phyloP scores from a whole-genome alignment of 2,797 vertebrate genomes.

The Microcaecilia unicolor region DNA sequence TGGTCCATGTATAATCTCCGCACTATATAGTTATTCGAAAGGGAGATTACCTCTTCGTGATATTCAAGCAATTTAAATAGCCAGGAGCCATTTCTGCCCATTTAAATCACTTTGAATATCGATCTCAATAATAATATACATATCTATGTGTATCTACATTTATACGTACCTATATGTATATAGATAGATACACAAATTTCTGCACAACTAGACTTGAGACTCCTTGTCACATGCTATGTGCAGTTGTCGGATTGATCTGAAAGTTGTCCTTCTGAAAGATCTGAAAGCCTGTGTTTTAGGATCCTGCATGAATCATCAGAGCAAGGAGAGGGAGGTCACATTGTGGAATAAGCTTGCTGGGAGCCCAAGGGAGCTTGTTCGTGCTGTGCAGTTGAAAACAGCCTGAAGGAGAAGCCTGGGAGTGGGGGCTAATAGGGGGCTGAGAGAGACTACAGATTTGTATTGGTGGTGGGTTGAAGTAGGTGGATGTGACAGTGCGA shows the following conservation, averaged over 20 bases:
- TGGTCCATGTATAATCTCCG: no score
- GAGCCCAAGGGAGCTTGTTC: background rate
- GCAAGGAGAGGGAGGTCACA: background rate
- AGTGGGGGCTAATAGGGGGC: background rate
- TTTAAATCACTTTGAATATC: no score
- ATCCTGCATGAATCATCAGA: background rate
- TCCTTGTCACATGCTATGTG: background rate
- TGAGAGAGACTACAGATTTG: background rate
- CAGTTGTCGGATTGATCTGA: fast-evolving
- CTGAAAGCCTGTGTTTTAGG: background rate
- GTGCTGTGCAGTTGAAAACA: background rate
- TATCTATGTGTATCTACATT: no score
- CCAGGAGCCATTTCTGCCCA: no score
- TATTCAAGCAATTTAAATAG: no score
- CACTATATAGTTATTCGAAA: no score
- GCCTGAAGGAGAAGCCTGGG: background rate
- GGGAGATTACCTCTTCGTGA: no score
- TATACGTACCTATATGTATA: background rate
- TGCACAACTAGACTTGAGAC: background rate
- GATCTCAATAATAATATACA: no score
- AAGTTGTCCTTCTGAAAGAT: background rate
- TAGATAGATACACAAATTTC: no score
- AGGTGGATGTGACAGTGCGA: background rate
- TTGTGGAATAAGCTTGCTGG: background rate
- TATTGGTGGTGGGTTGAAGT: no score